Percentiles rank a stretch among this genome's conserved stretches.
These are phyloP conservation scores for Campylorhamphus procurvoides DNA, from an alignment of 2,113 vertebrate genomes.

Conservation along the genomic window DNA sequence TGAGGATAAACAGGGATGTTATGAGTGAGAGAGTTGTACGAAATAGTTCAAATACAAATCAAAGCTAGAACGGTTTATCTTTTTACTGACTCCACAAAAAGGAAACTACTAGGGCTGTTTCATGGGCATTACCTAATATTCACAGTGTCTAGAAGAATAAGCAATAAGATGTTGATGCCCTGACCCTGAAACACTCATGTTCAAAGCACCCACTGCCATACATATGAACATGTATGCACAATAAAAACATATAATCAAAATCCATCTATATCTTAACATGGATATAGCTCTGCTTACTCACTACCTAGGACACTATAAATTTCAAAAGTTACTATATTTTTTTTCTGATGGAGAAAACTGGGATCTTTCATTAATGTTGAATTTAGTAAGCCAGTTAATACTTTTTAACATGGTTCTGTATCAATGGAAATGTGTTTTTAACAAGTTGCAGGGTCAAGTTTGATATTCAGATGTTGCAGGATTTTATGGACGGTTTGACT, in stretches of 20 bases:
- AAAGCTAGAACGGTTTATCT: constrained; percentile 6
- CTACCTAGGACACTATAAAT: not conserved
- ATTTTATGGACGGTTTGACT: not conserved
- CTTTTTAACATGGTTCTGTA: not conserved
- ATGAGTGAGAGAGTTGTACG: constrained; percentile 12
- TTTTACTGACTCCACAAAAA: not conserved
- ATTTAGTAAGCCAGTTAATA: not conserved
- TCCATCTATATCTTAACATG: not conserved
- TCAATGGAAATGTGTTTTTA: not conserved
- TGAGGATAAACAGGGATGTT: constrained; percentile 53
- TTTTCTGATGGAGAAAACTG: not conserved
- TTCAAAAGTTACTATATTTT: not conserved
- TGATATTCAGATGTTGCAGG: not conserved
- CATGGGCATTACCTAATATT: not conserved
- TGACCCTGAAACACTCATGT: not conserved
- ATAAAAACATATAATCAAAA: not conserved
- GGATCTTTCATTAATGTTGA: not conserved
- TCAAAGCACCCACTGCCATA: not conserved
- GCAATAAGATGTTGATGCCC: not conserved
- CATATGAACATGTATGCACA: not conserved
- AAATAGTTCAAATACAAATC: constrained; percentile 52
- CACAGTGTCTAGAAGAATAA: not conserved
- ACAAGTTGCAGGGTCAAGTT: not conserved
- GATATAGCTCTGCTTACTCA: not conserved
- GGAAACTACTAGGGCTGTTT: not conserved